Percentiles rank a stretch among this genome's conserved stretches.
phyloP scores from a whole-genome alignment of 2,888 invertebrate genomes.

The Parochlus steinenii region DNA sequence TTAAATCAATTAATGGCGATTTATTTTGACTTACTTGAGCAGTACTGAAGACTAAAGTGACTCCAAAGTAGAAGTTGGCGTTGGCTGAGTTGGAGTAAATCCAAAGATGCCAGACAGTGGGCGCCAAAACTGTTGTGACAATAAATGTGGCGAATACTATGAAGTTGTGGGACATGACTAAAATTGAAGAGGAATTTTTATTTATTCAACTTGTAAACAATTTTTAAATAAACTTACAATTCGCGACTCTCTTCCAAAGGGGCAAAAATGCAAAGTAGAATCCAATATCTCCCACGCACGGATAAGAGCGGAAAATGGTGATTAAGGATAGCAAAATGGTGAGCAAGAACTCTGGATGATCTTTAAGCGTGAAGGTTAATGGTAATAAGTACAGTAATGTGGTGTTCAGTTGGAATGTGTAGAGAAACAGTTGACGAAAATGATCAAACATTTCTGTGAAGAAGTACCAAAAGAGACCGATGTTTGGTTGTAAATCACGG shows the following conservation, averaged over 20 bases:
- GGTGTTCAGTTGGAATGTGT: slow-evolving; percentile 93
- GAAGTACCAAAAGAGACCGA: slow-evolving; percentile 98
- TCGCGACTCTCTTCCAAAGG: slow-evolving; percentile 76
- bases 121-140: slow-evolving; percentile 77
- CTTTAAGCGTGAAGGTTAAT: slow-evolving; percentile 57
- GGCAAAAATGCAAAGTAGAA: slow-evolving; percentile 82
- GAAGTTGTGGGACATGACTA: slow-evolving; percentile 90
- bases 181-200: slow-evolving; percentile 20
- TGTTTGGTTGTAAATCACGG: slow-evolving; percentile 89
- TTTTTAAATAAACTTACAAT: slow-evolving; percentile 44
- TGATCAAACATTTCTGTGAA: slow-evolving; percentile 99
- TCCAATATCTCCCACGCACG: slow-evolving; percentile 87
- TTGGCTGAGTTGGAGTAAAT: slow-evolving; percentile 96
- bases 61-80: slow-evolving; percentile 98
- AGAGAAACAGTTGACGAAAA: slow-evolving; percentile 86
- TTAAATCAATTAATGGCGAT: not conserved
- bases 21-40: slow-evolving; percentile 42
- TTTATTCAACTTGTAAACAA: slow-evolving; percentile 10
- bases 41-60: slow-evolving; percentile 84
- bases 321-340: slow-evolving; percentile 65
- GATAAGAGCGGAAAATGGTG: slow-evolving; percentile 92
- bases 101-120: slow-evolving; percentile 96
- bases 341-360: slow-evolving; percentile 64
- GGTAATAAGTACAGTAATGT: slow-evolving; percentile 83
- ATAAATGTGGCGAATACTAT: slow-evolving; percentile 82